A percentile compares a stretch with the other conserved stretches of the same genome.
These are phyloP conservation scores for Eueides isabella DNA, from an alignment of 1,140 invertebrate species.

Conservation along the genomic window DNA sequence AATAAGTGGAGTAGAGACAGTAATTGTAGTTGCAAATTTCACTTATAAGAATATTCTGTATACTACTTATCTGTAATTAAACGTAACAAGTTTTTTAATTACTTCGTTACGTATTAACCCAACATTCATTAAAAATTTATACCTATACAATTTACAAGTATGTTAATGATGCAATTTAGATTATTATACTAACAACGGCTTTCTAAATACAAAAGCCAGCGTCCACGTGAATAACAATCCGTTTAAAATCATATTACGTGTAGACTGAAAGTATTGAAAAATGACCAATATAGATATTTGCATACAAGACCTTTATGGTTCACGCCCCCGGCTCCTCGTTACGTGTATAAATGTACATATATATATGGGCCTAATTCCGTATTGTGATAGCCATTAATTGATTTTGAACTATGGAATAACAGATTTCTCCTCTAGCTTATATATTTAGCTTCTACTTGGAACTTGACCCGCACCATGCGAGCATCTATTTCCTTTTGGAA, in stretches of 20 bases:
- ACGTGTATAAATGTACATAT: neutral
- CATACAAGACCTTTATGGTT: conserved; percentile 34
- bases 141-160: neutral
- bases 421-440: no score
- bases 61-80: no score
- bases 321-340: conserved; percentile 22
- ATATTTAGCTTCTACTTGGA: no score
- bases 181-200: neutral
- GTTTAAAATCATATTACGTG: conserved; percentile 28
- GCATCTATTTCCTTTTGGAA: no score
- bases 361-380: neutral
- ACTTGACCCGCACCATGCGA: no score
- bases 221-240: conserved; percentile 1
- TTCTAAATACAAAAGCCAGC: neutral
- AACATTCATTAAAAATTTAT: no score
- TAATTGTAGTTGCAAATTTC: no score
- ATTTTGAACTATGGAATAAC: neutral
- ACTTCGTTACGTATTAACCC: no score
- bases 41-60: no score
- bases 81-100: no score
- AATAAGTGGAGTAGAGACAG: no score
- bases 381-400: neutral
- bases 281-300: conserved; percentile 24
- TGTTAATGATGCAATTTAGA: neutral
- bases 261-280: conserved; percentile 24